phyloP scores from a whole-genome alignment of 1,140 invertebrate genomes.

The Anagrus nilaparvatae region DNA sequence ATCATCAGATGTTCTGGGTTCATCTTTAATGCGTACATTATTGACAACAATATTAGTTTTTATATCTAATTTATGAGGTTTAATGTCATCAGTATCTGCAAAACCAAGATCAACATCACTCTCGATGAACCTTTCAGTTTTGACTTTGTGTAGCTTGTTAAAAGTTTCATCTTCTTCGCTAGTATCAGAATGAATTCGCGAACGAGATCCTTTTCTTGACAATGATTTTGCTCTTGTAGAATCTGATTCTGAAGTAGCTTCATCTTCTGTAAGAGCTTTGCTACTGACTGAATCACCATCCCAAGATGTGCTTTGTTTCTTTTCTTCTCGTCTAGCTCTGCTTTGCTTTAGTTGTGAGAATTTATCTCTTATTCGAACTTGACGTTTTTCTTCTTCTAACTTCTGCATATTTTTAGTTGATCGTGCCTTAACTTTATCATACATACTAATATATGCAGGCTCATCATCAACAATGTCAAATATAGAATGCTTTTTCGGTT shows the following conservation, averaged over 20 bases:
- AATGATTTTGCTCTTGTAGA: slow-evolving; percentile 39
- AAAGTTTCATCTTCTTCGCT: slow-evolving; percentile 48
- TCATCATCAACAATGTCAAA: slow-evolving; percentile 85
- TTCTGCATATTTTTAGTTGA: slow-evolving; percentile 89
- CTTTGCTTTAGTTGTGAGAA: slow-evolving; percentile 82
- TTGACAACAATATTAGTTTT: slow-evolving; percentile 25
- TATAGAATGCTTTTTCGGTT: slow-evolving; percentile 79
- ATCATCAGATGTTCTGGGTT: slow-evolving; percentile 38
- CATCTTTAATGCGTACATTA: slow-evolving; percentile 35
- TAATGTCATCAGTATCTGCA: slow-evolving; percentile 43
- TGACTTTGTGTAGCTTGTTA: slow-evolving; percentile 36
- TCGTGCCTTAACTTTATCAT: slow-evolving; percentile 93
- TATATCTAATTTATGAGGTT: slow-evolving; percentile 31
- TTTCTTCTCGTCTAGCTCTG: slow-evolving; percentile 71
- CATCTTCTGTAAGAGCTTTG: slow-evolving; percentile 40
- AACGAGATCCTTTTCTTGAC: slow-evolving; percentile 40
- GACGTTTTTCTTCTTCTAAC: slow-evolving; percentile 77
- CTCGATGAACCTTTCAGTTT: slow-evolving; percentile 41
- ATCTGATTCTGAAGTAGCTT: slow-evolving; percentile 38
- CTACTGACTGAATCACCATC: slow-evolving; percentile 71
- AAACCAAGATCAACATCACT: slow-evolving; percentile 46
- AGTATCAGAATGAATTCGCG: slow-evolving; percentile 50
- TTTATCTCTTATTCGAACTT: slow-evolving; percentile 68
- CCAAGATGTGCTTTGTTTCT: slow-evolving; percentile 77
- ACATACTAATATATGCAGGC: slow-evolving; percentile 92